Conservation (phyloP, 2,797 vertebrate species). For the Triplophysa yarkandensis region DNA sequence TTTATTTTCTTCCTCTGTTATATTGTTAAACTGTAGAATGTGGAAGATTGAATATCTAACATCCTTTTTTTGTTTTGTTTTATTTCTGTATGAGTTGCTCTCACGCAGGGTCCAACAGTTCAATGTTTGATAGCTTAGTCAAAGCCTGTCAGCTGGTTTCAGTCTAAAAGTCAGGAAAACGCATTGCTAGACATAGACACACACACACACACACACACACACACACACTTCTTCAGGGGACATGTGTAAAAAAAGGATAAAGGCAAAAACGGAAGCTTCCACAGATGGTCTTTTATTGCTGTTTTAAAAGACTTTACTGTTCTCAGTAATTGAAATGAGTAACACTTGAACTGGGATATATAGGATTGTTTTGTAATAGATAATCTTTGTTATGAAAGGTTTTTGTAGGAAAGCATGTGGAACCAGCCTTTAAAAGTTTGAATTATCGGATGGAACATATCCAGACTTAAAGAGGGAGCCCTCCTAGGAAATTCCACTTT, state of each 20-base stretch:
- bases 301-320: background rate
- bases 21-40: background rate
- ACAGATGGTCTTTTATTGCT: background rate
- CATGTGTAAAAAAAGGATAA: background rate
- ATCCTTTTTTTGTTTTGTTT: background rate
- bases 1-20: background rate
- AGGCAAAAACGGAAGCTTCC: slow-evolving; percentile 6
- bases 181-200: background rate
- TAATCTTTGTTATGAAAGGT: background rate
- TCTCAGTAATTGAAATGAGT: background rate
- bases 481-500: no score
- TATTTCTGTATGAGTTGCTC: slow-evolving; percentile 18
- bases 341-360: background rate
- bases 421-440: background rate
- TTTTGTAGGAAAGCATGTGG: background rate
- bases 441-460: background rate
- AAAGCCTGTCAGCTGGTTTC: slow-evolving; percentile 40
- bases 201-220: background rate
- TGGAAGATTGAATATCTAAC: slow-evolving; percentile 6
- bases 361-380: background rate
- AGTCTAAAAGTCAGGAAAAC: slow-evolving; percentile 15
- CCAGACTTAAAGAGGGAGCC: background rate
- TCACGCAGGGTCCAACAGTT: slow-evolving; percentile 19
- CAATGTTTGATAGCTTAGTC: background rate
- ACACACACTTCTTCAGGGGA: background rate